Evolutionary conservation across 2,113 vertebrate species (phyloP), one percentile per base, ranked within the genome.

Genomic region (Azemiops feae): DNA sequence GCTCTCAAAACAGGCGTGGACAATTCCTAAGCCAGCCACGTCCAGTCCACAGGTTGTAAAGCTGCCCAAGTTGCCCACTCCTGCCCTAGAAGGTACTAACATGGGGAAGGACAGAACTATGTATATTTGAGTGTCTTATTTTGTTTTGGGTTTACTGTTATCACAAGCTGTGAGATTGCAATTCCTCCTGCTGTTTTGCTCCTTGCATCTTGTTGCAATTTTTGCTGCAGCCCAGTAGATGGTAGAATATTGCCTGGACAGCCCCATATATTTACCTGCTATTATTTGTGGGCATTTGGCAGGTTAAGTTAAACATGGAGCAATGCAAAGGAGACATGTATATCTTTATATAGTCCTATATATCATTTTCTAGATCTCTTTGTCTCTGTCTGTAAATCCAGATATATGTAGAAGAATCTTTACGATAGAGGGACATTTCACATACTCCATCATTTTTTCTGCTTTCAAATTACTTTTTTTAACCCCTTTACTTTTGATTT

Each of bases 201-300:
- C 60, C 25, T 39, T 50, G 11, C 22, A 23, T 50, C 12, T 60
- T 47, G 10, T 39, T 93, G 92, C 39, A 93, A 23, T 92, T 90
- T 93, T 87, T n/a, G 14, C 22, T 14, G n/a, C 45, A 87, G 81
- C 23, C 92, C 92, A 93, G 89, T 47, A 93, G 92, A 81, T 53
- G 89, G 92, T 93, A 52, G 88, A 57, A 34, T 10, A 11, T 58
- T 27, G 54, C 81, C 54, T 90, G 52, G 12, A 52, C 45, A 90
- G 3, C 43, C 20, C 30, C 14, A 23, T 30, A 6, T 25, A n/a
- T 69, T 50, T 85, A n/a, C 53, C 69, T 89, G 64, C 11, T 14
- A 3, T 64, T 60, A 45, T 60, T 50, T 25, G 12, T 52, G 27
- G 11, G 30, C 43, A 60, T 86, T 50, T 89, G 89, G 10, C 23